Evolutionary conservation across 2,888 invertebrate species (phyloP), one percentile per base, ranked within the genome.

Genomic region (Cheilosia scutellata): DNA sequence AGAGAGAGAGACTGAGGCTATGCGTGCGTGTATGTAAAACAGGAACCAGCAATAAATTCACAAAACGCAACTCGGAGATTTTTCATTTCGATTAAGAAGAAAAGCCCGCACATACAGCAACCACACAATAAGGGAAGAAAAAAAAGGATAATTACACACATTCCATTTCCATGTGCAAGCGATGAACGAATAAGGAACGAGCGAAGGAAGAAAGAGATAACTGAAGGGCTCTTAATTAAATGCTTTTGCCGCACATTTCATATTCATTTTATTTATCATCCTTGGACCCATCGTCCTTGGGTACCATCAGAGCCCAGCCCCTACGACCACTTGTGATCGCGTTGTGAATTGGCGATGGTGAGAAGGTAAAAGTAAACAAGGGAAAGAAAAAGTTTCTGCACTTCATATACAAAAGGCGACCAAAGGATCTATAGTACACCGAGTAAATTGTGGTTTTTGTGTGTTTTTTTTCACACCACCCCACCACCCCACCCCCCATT

Each of bases 61-160:
- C 40, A 63, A 31, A 75, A 75, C 40, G 55, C 58, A 71, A 70
- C 37, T 57, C 57, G n/a, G 27, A 44, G 51, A 76, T 76, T 82
- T 51, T 82, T 65, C 76, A 58, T 82, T 76, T 76, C 76, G 62
- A 82, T 75, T 63, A 82, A 75, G 62, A 31, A 80, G 70, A 58
- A 82, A 63, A 76, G 55, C 62, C 62, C 47, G 40, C 42, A 66
- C 27, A 58, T 65, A 51, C 11, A 57, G 7, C 4, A 7, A 11
- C 33, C 31, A 55, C 71, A 58, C 37, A 53, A 77, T 25, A 47
- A 75, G 20, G 40, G 37, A 37, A 47, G 58, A 40, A 33, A 20
- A 20, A 20, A 20, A 58, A 63, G 57, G 55, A 70, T 62, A 80
- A 87, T 57, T 88, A 84, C 82, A 79, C 87, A 88, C 57, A 86